A percentile compares a stretch with the other conserved stretches of the same genome.
Conservation (phyloP, 2,113 vertebrate genomes). For the Pelodiscus sinensis region DNA sequence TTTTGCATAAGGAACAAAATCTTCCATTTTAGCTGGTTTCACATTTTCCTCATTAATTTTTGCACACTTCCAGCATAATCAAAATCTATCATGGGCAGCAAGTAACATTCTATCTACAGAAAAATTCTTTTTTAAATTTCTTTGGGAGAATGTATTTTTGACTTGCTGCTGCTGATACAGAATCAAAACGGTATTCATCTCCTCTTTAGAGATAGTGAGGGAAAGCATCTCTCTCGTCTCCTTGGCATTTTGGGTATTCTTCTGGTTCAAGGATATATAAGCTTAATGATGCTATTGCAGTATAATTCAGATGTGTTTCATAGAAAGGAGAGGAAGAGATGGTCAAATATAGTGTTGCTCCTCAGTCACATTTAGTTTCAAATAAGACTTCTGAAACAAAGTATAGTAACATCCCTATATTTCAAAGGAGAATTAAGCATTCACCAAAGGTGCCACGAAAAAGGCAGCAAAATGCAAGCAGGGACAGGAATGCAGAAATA, state of each 20-base stretch:
- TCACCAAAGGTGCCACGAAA: slow-evolving; percentile 3
- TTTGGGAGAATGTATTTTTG: background rate
- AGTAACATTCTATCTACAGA: background rate
- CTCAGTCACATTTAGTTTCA: slow-evolving; percentile 55
- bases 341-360: slow-evolving; percentile 38
- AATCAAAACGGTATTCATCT: background rate
- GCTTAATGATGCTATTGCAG: background rate
- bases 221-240: background rate
- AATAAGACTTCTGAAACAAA: slow-evolving; percentile 35
- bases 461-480: slow-evolving; percentile 15
- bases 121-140: background rate
- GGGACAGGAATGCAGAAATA: slow-evolving; percentile 55
- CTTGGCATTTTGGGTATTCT: background rate
- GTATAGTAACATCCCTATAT: slow-evolving; percentile 25
- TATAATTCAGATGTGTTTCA: slow-evolving; percentile 17
- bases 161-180: background rate
- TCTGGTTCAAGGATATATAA: background rate
- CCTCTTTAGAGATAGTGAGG: background rate
- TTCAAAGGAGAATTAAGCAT: slow-evolving; percentile 48
- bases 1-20: background rate
- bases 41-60: background rate
- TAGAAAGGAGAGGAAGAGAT: slow-evolving; percentile 14
- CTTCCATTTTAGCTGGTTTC: background rate
- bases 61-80: background rate
- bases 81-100: background rate